phyloP scores from a whole-genome alignment of 1,140 invertebrate genomes.

The Sycophila sp. region DNA sequence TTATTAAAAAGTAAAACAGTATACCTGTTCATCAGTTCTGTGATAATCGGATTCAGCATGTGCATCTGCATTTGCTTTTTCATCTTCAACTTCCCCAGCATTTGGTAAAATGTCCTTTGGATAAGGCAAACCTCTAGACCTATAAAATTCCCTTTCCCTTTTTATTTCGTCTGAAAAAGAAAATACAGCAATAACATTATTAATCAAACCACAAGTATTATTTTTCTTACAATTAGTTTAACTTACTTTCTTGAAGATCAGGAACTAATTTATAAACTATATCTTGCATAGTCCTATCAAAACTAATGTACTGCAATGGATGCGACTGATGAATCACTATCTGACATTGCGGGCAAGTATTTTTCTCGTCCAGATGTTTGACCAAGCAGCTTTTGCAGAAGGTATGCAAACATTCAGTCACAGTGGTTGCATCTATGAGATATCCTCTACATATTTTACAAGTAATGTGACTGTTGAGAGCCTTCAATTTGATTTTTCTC shows the following conservation, averaged over 20 bases:
- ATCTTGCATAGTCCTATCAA: constrained; percentile 98
- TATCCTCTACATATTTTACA: constrained; percentile 97
- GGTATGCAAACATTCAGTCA: constrained; percentile 97
- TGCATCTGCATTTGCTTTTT: constrained; percentile 72
- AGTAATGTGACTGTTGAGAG: constrained; percentile 91
- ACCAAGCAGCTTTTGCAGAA: constrained; percentile 98
- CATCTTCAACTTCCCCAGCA: constrained; percentile 71
- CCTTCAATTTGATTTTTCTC: constrained; percentile 88
- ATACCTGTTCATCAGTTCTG: constrained; percentile 92
- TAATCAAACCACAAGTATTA: constrained; percentile 5
- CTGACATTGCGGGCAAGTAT: constrained; percentile 96
- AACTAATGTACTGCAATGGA: constrained; percentile 95
- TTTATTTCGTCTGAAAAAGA: constrained; percentile 87
- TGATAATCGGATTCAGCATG: constrained; percentile 92
- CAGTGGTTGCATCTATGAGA: constrained; percentile 96
- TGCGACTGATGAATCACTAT: constrained; percentile 98
- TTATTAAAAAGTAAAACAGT: constrained; percentile 2
- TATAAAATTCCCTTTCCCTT: constrained; percentile 88
- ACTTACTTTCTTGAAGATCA: constrained; percentile 85
- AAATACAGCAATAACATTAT: constrained; percentile 15
- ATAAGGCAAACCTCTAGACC: constrained; percentile 82
- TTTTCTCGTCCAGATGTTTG: constrained; percentile 96
- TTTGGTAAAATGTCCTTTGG: constrained; percentile 86
- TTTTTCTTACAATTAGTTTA: neutral
- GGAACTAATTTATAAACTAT: constrained; percentile 98